Base-by-base conservation (phyloP, 2,888 invertebrate species). In the Gari tellinella region DNA sequence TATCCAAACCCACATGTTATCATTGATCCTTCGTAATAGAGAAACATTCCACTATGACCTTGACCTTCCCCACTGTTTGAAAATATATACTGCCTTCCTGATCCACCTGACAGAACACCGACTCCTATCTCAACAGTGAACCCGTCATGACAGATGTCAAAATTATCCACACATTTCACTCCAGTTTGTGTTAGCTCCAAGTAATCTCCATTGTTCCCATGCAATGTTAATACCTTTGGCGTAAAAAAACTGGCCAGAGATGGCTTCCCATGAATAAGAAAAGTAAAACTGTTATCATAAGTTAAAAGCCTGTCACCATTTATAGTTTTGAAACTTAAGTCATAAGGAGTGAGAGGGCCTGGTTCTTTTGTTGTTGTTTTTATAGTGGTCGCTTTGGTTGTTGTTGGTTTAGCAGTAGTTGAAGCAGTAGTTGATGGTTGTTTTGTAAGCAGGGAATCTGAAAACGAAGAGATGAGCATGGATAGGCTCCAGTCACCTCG, bases 41-140 rank as follows among this genome's bases (percentile, higher is more conserved):
- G 17, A 23, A 43, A 62, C 12, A 62, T 41, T 10, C 53, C 62
- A 21, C 10, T 31, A 10, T 31, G 31, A 25, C n/a, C 31, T 25
- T 23, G 31, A 26, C 5, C 2, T 25, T 51, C 26, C 10, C 26
- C 26, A 26, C 26, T 15, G 25, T 43, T 62, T 43, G 62, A 45
- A 25, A 45, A 51, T 10, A 62, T 51, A 25, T 45, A 45, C 25
- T 31, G 23, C 41, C 43, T 62, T 1, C 37, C 45, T 23, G 26
- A 10, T 15, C 10, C 4, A 2, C 14, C 10, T 15, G 17, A 17
- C 12, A 15, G 19, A 5, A 62, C 5, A 31, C 45, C 19, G 1
- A 53, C 14, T 10, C 43, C 26, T 15, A 62, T 52, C 45, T 62
- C 43, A 15, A 62, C 12, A 5, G 62, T 48, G 31, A 62, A 52